Evolutionary conservation across 1,140 invertebrate species (phyloP), one percentile per base, ranked within the genome.

Genomic region (Eurosta solidaginis): DNA sequence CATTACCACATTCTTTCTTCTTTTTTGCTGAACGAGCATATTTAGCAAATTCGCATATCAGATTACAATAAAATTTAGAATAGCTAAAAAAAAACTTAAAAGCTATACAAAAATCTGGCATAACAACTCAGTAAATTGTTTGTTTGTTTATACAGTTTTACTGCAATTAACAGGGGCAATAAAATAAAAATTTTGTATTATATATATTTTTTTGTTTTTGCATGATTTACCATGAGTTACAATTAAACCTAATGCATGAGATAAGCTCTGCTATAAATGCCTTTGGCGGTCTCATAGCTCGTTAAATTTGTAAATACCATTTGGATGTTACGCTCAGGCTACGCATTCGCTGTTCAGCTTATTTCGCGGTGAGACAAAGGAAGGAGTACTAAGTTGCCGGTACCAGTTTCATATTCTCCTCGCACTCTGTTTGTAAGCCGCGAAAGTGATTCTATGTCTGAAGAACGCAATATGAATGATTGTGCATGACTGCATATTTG

Each of bases 241-340:
- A 40, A 68, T 68, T 40, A 68, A 68, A 68, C n/a, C 59, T 20
- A 33, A 36, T 36, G 59, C 59, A 68, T 40, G 59, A 40, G 59
- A 68, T 68, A 40, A 68, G 59, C 25, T 14, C 29, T 25, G 22
- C 50, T 12, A 29, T n/a, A 68, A n/a, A n/a, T 6, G 33, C 59
- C n/a, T 40, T 20, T 2, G 22, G 36, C 59, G 59, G 59, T 40
- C 22, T 17, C 33, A 33, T 40, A 63, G 14, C 54, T 1, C 6
- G 40, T 4, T 40, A 27, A 29, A 36, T 20, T 40, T 4, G n/a
- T n/a, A n/a, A n/a, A n/a, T n/a, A n/a, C n/a, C 33, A 68, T n/a
- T 6, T 33, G 49, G 7, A 47, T 47, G 45, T n/a, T n/a, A 47
- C 12, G 45, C 12, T n/a, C n/a, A n/a, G n/a, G n/a, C n/a, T n/a